Base-by-base conservation (phyloP, 2,797 vertebrate genomes). In the Merluccius polli region DNA sequence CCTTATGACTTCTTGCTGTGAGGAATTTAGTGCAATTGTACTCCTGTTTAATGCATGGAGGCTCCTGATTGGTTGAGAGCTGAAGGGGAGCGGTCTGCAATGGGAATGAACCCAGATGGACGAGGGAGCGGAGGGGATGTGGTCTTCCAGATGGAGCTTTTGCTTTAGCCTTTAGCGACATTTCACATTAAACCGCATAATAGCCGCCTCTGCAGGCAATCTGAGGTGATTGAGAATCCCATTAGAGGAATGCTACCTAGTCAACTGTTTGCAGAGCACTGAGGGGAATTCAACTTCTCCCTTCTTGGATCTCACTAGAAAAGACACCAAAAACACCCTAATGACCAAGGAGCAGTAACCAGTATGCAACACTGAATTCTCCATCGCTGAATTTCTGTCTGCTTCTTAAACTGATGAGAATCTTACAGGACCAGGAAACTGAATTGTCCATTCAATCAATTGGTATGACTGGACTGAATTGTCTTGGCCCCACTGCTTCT, bases 141-240 rank as follows among this genome's bases (percentile, higher is more conserved):
- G n/a, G n/a, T n/a, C n/a, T n/a, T n/a, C n/a, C n/a, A n/a, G n/a
- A n/a, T n/a, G n/a, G n/a, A n/a, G n/a, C n/a, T n/a, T n/a, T n/a
- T n/a, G n/a, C n/a, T n/a, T n/a, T n/a, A n/a, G n/a, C n/a, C n/a
- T n/a, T n/a, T n/a, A n/a, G n/a, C n/a, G n/a, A 24, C 59, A 72
- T 83, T 84, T 72, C 81, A 77, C 33, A 24, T 33, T 74, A 32
- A 74, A 32, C 21, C 69, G 82, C 71, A 68, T 74, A 84, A 78
- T 82, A 79, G 85, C 38, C 84, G 79, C 75, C 27, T 48, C 72
- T 75, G 80, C 30, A 77, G 69, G 44, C 71, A 1, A 13, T 73
- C 32, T 24, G 38, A 63, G 30, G 41, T 69, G 75, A n/a, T 30
- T 35, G 29, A 24, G 35, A 72, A 48, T 71, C 24, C 33, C n/a